A percentile compares a stretch with the other conserved stretches of the same genome.
Evolutionary conservation across 2,797 vertebrate genomes (phyloP).

Genomic region (Amphiprion clarkii): DNA sequence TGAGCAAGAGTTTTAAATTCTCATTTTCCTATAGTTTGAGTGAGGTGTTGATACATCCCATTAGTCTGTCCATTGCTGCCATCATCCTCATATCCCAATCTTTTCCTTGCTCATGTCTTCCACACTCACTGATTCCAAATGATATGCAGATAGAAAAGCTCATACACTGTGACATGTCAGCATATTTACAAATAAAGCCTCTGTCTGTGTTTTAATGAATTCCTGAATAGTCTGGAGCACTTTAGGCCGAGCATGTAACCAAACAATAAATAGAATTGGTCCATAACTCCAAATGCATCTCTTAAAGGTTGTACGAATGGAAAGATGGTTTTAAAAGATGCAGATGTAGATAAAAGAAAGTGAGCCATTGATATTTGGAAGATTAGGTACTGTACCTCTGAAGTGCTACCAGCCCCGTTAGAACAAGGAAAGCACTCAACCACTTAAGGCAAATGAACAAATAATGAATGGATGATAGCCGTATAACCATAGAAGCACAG

Average conservation of each 20-base stretch:
- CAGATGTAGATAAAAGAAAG: not conserved
- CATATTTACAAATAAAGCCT: conserved; percentile 63
- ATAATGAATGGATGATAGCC: conserved; percentile 3
- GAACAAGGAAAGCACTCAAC: conserved; percentile 9
- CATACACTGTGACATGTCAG: conserved; percentile 68
- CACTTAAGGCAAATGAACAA: conserved; percentile 5
- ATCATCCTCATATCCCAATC: conserved; percentile 2
- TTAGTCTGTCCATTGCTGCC: conserved; percentile 65
- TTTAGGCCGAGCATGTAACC: conserved; percentile 9
- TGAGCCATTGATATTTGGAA: not conserved
- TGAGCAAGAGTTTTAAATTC: conserved; percentile 57
- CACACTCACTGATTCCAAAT: conserved; percentile 40
- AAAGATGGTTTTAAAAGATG: conserved; percentile 2
- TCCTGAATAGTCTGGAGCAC: conserved; percentile 39
- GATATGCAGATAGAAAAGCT: conserved; percentile 62
- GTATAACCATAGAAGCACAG: not conserved
- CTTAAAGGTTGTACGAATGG: conserved; percentile 1
- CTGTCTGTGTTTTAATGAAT: conserved; percentile 44
- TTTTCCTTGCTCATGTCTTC: conserved; percentile 5
- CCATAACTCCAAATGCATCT: not conserved
- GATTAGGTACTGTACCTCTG: not conserved
- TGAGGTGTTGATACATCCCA: conserved; percentile 69
- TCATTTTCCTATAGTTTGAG: conserved; percentile 56
- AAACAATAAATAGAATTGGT: conserved; percentile 19
- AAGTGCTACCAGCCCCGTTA: conserved; percentile 7